Evolutionary conservation across 2,113 vertebrate genomes (phyloP), one percentile per base, ranked within the genome.

Genomic region (Cyanistes caeruleus): DNA sequence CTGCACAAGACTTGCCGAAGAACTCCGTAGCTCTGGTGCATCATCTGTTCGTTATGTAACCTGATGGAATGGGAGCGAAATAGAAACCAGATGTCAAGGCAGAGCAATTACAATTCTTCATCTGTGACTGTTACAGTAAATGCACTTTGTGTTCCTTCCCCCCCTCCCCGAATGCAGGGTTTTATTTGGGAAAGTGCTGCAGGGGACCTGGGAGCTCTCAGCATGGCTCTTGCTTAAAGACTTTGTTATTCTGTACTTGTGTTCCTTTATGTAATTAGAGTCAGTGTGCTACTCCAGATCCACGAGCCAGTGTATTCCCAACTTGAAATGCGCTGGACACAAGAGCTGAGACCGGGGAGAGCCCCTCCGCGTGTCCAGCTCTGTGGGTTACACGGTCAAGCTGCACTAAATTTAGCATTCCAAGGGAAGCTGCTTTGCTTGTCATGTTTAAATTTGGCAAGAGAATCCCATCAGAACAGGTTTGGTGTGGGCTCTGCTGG

Each of bases 51-150:
- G 89, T 97, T 97, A 96, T 88, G 97, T 97, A 97, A 97, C 76
- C 85, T 90, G 94, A 96, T 96, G 89, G 72, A 97, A 97, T 7
- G 73, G 89, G 37, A 63, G 44, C 1, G n/a, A 94, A 96, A 98
- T 95, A 82, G 95, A 97, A 98, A 97, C 90, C 97, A 97, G 97
- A 97, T 96, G 97, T 96, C 81, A 35, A 85, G 94, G 86, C 69
- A 93, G 84, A 92, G 97, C 91, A 92, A 17, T 78, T 76, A 37
- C 82, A 67, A 35, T 82, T 72, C 83, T 79, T 95, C 73, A 59
- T 90, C 82, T 15, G 78, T 1, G 21, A 87, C 73, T 16, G n/a
- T 91, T 24, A 69, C 35, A 90, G 92, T 95, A 93, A 80, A 91
- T 51, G 41, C n/a, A 35, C 78, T 87, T 82, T 52, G 83, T 95